Evolutionary conservation across 2,888 invertebrate genomes (phyloP), one percentile per base, ranked within the genome.

Genomic region (Drosophila hamatofila): DNA sequence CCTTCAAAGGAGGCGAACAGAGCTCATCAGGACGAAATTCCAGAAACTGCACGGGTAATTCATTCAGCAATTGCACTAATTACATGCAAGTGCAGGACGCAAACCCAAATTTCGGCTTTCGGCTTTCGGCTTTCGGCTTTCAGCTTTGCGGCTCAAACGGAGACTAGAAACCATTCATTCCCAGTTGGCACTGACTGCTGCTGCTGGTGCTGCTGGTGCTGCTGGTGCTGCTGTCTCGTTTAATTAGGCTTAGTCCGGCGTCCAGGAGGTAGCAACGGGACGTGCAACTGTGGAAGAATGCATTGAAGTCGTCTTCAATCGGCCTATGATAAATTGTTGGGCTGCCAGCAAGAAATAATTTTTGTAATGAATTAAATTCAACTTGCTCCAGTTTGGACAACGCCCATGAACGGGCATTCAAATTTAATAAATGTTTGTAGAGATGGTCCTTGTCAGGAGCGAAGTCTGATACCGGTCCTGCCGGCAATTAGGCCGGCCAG

Each of bases 341-440:
- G 58, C 58, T 55, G 63, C 42, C 82, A 59, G 69, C 27, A 30
- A 51, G 66, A 37, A 42, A 27, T 51, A 37, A 21, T 49, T 39
- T 88, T 70, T 80, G 74, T 90, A 90, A 86, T 81, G 79, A 87
- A 90, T 80, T 89, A 87, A 90, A 89, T 89, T 82, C 80, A 79
- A 72, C 72, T 60, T 46, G 73, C 74, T 76, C 74, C 77, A 73
- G 70, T 81, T 83, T 76, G 65, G 63, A 72, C 56, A 70, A 81
- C 88, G 77, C 76, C 84, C 71, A 69, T 56, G 62, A 69, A 23
- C 42, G 21, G 41, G 56, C 64, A 61, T 66, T 48, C 44, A 80
- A 81, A 78, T 83, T 81, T 83, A 86, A 81, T 81, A 88, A 88
- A 86, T 88, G 80, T 54, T 54, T 77, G 60, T 64, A 52, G 57